phyloP scores from a whole-genome alignment of 2,797 vertebrate species.

The Poecilia gillii region DNA sequence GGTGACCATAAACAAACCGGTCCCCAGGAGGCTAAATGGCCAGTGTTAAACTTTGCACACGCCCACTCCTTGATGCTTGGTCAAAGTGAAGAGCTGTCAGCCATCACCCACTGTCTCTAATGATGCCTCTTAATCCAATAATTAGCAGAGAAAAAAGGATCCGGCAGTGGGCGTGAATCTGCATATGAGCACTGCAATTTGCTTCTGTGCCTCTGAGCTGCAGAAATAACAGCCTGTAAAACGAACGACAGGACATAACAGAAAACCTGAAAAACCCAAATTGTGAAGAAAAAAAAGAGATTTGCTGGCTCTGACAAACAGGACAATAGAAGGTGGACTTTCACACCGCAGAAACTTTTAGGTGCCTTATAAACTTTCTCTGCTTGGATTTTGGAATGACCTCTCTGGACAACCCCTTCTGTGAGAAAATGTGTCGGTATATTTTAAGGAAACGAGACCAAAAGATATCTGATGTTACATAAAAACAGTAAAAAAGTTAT shows the following conservation, averaged over 20 bases:
- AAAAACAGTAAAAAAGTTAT: background rate
- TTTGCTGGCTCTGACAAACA: slow-evolving; percentile 30
- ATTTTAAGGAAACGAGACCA: background rate
- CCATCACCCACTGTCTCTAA: slow-evolving; percentile 50
- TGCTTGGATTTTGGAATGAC: background rate
- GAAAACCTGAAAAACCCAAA: background rate
- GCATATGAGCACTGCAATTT: slow-evolving; percentile 15
- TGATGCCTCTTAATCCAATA: slow-evolving; percentile 53
- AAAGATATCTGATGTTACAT: background rate
- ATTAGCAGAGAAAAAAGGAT: slow-evolving; percentile 23
- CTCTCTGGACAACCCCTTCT: background rate
- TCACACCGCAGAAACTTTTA: background rate
- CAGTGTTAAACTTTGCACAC: slow-evolving; percentile 24
- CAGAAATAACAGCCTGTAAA: slow-evolving; percentile 24
- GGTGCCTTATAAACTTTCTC: background rate
- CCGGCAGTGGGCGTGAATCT: slow-evolving; percentile 46
- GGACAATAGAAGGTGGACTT: slow-evolving; percentile 27
- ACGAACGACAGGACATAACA: background rate
- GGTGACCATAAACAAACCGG: slow-evolving; percentile 33
- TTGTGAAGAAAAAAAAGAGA: background rate
- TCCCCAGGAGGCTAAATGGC: slow-evolving; percentile 12
- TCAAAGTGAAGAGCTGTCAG: slow-evolving; percentile 37
- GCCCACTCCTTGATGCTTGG: slow-evolving; percentile 45
- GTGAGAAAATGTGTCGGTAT: background rate
- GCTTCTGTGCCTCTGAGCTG: background rate